Conservation (phyloP, 2,113 vertebrate species). For the Nothoprocta pentlandii region DNA sequence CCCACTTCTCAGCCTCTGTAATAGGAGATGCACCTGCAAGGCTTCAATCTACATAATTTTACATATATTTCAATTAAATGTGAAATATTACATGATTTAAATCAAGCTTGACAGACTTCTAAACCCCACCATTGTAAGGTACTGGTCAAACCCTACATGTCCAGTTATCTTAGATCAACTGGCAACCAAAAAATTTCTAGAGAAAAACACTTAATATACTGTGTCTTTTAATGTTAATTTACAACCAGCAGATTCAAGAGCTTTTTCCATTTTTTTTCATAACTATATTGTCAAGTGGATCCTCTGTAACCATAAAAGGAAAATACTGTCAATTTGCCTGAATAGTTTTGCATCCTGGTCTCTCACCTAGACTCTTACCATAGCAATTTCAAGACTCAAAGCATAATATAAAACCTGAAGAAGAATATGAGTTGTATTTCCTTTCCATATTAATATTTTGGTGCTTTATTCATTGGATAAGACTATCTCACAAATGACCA, state of each 20-base stretch:
- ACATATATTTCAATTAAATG: background rate
- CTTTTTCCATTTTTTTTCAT: background rate
- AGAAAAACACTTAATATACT: background rate
- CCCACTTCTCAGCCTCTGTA: background rate
- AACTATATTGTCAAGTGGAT: background rate
- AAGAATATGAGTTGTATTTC: background rate
- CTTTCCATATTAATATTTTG: background rate
- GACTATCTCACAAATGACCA: conserved; percentile 3
- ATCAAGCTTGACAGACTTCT: background rate
- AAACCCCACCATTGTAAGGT: background rate
- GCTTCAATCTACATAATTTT: background rate
- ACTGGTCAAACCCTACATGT: background rate
- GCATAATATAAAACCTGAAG: background rate
- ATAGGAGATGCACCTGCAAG: background rate
- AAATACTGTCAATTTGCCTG: background rate
- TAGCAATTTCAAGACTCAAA: background rate
- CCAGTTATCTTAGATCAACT: background rate
- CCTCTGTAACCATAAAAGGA: background rate
- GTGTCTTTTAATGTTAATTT: background rate
- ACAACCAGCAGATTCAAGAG: background rate
- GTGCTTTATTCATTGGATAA: background rate
- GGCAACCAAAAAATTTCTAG: background rate
- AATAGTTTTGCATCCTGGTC: background rate
- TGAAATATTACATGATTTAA: background rate
- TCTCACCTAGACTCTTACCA: background rate